Evolutionary conservation across 2,113 vertebrate species (phyloP).

Genomic region (Gymnorhina tibicen): DNA sequence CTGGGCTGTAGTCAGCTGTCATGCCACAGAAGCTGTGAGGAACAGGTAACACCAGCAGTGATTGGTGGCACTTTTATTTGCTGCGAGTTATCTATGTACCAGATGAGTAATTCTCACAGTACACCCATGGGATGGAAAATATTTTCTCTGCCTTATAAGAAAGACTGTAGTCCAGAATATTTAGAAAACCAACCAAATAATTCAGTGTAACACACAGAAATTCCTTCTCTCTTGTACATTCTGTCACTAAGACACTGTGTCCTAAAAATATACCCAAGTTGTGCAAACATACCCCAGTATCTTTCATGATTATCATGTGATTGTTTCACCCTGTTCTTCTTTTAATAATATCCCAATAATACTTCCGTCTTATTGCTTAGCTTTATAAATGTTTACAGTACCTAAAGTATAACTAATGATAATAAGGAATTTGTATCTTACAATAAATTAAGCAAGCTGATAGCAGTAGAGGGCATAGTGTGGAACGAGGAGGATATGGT

Average conservation of each 20-base stretch:
- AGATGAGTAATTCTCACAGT: neutral
- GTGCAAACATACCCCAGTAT: neutral
- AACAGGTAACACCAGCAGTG: neutral
- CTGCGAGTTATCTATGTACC: neutral
- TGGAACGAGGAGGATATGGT: neutral
- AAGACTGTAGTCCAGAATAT: neutral
- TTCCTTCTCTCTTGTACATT: neutral
- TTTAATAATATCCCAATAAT: neutral
- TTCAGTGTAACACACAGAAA: neutral
- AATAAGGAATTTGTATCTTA: neutral
- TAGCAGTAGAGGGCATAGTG: neutral
- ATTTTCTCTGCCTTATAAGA: neutral
- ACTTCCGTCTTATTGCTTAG: neutral
- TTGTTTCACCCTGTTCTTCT: constrained; percentile 1
- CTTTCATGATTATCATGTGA: neutral
- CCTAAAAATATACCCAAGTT: neutral
- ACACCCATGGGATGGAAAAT: neutral
- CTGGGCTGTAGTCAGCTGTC: neutral
- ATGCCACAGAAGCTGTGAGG: neutral
- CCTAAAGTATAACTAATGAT: neutral
- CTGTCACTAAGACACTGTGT: neutral
- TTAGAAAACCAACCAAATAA: neutral
- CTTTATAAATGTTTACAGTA: neutral
- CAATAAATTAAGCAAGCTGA: neutral
- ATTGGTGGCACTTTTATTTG: neutral